A percentile compares a stretch with the other conserved stretches of the same genome.
Evolutionary conservation across 2,888 invertebrate species (phyloP).

Genomic region (Ecdyonurus torrentis): DNA sequence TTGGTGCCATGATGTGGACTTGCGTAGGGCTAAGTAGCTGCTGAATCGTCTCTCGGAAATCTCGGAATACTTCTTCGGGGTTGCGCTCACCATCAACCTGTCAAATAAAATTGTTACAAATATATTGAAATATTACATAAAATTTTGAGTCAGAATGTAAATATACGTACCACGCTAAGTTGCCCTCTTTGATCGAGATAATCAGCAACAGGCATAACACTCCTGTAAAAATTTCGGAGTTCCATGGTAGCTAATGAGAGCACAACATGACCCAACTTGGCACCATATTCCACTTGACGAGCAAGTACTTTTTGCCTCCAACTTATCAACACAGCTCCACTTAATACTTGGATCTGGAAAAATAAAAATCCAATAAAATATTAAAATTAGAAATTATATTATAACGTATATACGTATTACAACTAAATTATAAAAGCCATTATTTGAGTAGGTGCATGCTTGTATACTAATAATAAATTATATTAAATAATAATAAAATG

Average conservation of each 20-base stretch:
- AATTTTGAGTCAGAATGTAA: too few relatives aligned
- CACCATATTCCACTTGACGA: constrained; percentile 79
- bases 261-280: constrained; percentile 69
- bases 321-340: constrained; percentile 68
- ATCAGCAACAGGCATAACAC: constrained; percentile 79
- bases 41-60: constrained; percentile 63
- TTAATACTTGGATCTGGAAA: constrained; percentile 68
- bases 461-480: too few relatives aligned
- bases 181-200: constrained; percentile 79
- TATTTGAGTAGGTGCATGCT: too few relatives aligned
- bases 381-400: too few relatives aligned
- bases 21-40: constrained; percentile 36
- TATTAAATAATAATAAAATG: too few relatives aligned
- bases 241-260: constrained; percentile 76
- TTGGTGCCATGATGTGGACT: not conserved
- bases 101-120: constrained; percentile 11
- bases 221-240: constrained; percentile 71
- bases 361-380: too few relatives aligned
- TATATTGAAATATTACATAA: too few relatives aligned
- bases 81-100: constrained; percentile 79
- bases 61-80: constrained; percentile 71
- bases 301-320: constrained; percentile 77
- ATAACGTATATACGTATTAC: too few relatives aligned
- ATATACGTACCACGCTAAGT: constrained; percentile 41
- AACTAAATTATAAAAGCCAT: too few relatives aligned